These are phyloP conservation scores for Drosophila sechellia DNA, from an alignment of 1,140 invertebrate genomes.

Conservation along the genomic window DNA sequence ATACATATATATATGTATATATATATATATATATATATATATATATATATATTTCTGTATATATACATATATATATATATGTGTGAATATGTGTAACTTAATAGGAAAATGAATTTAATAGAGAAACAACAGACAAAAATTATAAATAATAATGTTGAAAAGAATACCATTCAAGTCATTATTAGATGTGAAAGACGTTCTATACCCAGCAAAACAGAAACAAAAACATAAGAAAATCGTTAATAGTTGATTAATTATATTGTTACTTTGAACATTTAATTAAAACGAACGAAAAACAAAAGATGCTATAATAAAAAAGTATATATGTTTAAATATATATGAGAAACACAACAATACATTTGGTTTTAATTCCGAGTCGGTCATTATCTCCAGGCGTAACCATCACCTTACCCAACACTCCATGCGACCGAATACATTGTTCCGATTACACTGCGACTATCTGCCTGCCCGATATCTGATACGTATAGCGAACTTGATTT, in stretches of 20 bases:
- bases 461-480: slow-evolving; percentile 59
- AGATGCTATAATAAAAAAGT: slow-evolving; percentile 67
- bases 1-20: neutral
- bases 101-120: slow-evolving; percentile 81
- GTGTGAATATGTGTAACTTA: slow-evolving; percentile 68
- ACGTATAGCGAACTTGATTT: slow-evolving; percentile 73
- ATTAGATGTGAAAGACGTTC: slow-evolving; percentile 80
- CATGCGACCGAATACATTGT: slow-evolving; percentile 32
- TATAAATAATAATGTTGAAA: slow-evolving; percentile 71
- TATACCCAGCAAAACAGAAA: slow-evolving; percentile 57
- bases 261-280: slow-evolving; percentile 81
- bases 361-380: slow-evolving; percentile 66
- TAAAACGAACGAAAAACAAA: slow-evolving; percentile 55
- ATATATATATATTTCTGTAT: slow-evolving; percentile 34
- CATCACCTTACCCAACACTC: slow-evolving; percentile 17
- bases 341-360: slow-evolving; percentile 76
- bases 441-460: slow-evolving; percentile 35
- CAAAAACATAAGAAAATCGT: slow-evolving; percentile 63
- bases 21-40: slow-evolving; percentile 37
- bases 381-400: slow-evolving; percentile 22
- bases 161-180: slow-evolving; percentile 78
- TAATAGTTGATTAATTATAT: slow-evolving; percentile 83
- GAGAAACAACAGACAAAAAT: slow-evolving; percentile 58
- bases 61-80: slow-evolving; percentile 3
- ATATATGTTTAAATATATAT: slow-evolving; percentile 81